A percentile compares a stretch with the other conserved stretches of the same genome.
phyloP scores from a whole-genome alignment of 2,888 invertebrate species.

The Margaritifera margaritifera region DNA sequence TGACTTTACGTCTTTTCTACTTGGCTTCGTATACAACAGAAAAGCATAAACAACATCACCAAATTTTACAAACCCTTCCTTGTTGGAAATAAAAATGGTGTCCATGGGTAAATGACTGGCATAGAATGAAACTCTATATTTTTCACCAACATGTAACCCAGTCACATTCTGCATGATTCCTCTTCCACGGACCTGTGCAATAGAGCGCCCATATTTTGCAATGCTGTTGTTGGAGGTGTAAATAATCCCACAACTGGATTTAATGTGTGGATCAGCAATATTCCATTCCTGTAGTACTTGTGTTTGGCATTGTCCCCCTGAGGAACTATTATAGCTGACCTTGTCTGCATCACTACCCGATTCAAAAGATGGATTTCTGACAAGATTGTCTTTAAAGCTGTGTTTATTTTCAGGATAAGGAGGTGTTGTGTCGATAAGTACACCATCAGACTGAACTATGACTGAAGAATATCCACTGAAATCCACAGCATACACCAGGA shows the following conservation, averaged over 20 bases:
- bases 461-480: constrained; percentile 18
- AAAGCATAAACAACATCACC: constrained; percentile 15
- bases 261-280: no score
- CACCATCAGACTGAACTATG: constrained; percentile 24
- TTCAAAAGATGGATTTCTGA: constrained; percentile 24
- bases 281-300: no score
- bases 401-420: constrained; percentile 13
- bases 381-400: constrained; percentile 12
- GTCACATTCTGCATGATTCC: constrained; percentile 5
- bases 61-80: constrained; percentile 16
- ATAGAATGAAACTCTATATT: constrained; percentile 17
- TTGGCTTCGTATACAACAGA: constrained; percentile 20
- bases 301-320: no score
- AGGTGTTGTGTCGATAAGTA: constrained; percentile 19
- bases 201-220: no score
- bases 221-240: no score
- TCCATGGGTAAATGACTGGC: constrained; percentile 18
- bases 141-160: background rate
- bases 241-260: no score
- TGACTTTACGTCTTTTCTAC: background rate
- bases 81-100: constrained; percentile 9
- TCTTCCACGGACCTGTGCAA: no score
- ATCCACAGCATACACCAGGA: constrained; percentile 20
- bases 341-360: no score
- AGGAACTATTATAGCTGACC: no score